A percentile compares a stretch with the other conserved stretches of the same genome.
Evolutionary conservation across 2,888 invertebrate species (phyloP).

Genomic region (Ischnus inquisitorius): DNA sequence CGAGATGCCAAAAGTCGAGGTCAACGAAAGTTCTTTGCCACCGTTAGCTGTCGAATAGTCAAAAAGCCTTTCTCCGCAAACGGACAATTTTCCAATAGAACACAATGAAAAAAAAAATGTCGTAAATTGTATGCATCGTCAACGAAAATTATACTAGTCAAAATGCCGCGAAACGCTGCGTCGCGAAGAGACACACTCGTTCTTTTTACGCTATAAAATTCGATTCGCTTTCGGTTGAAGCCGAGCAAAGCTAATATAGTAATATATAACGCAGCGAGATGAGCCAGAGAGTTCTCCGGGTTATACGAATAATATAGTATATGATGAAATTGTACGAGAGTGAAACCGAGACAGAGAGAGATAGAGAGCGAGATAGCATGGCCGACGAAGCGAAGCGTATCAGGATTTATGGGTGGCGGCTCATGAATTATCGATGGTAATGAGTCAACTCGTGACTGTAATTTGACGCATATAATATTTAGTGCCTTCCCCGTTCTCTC

Average conservation of each 20-base stretch:
- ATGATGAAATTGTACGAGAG: slow-evolving; percentile 34
- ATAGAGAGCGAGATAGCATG: slow-evolving; percentile 31
- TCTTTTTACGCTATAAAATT: slow-evolving; percentile 36
- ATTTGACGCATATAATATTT: slow-evolving; percentile 72
- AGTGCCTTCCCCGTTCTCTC: slow-evolving; percentile 61
- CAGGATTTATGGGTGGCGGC: slow-evolving; percentile 69
- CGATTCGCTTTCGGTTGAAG: slow-evolving; percentile 30
- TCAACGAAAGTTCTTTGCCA: slow-evolving; percentile 40
- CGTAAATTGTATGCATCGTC: not conserved
- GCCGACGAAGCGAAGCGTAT: slow-evolving; percentile 66
- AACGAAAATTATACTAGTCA: slow-evolving; percentile 11
- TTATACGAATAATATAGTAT: slow-evolving; percentile 38
- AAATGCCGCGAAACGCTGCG: not conserved
- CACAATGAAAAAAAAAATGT: not conserved
- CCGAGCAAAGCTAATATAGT: slow-evolving; percentile 45
- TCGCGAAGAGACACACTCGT: not conserved
- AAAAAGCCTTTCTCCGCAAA: not conserved
- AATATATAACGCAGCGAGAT: slow-evolving; percentile 48
- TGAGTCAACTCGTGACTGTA: slow-evolving; percentile 71
- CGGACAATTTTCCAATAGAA: not conserved
- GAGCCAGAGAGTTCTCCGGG: slow-evolving; percentile 52
- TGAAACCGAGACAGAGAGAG: slow-evolving; percentile 33
- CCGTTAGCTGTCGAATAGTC: slow-evolving; percentile 19
- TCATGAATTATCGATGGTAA: slow-evolving; percentile 73
- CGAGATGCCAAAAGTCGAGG: slow-evolving; percentile 30